These are phyloP conservation scores for Lithophane semibrunnea DNA, from an alignment of 2,888 invertebrate species.

Conservation along the genomic window DNA sequence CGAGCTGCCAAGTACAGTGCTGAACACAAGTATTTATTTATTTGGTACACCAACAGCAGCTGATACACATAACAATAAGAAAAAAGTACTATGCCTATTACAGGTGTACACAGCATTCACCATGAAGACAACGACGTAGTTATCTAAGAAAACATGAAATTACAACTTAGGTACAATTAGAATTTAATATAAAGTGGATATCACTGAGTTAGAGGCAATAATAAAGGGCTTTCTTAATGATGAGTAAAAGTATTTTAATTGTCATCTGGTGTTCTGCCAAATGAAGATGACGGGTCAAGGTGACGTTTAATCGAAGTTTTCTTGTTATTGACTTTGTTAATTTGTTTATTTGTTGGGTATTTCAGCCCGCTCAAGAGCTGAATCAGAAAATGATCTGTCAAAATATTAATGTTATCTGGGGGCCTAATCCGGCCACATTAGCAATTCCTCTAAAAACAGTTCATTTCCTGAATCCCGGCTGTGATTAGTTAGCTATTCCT, in stretches of 20 bases:
- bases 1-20: slow-evolving; percentile 17
- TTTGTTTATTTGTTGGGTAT: neutral
- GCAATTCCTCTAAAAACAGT: too few species aligned
- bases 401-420: neutral
- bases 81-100: neutral
- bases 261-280: slow-evolving; percentile 60
- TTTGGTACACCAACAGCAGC: neutral
- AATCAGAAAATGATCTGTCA: neutral
- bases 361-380: neutral
- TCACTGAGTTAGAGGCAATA: slow-evolving; percentile 17
- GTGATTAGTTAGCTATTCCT: too few species aligned
- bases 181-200: neutral
- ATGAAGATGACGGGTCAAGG: slow-evolving; percentile 50
- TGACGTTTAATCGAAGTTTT: slow-evolving; percentile 20
- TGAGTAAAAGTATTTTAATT: slow-evolving; percentile 51
- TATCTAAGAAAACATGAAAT: neutral
- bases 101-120: neutral
- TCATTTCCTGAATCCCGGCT: too few species aligned
- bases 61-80: neutral
- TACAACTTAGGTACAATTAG: neutral
- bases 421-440: too few species aligned
- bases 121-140: neutral
- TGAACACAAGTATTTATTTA: slow-evolving; percentile 8
- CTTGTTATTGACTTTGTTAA: neutral
- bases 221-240: slow-evolving; percentile 41